A percentile compares a stretch with the other conserved stretches of the same genome.
Evolutionary conservation across 2,888 invertebrate species (phyloP).

Genomic region (Unio pictorum): DNA sequence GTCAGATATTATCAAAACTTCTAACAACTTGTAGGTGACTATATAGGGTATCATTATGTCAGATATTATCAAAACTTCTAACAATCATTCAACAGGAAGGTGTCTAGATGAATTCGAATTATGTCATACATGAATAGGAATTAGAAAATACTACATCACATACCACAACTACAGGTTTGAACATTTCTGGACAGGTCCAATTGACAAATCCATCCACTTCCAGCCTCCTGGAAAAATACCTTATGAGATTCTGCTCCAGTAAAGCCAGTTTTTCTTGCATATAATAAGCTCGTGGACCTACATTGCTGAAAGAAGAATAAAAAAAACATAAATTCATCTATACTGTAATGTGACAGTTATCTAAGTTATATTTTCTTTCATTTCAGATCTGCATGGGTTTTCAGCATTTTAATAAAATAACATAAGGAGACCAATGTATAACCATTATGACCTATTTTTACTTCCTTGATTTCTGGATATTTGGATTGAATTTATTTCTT

Average conservation of each 20-base stretch:
- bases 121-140: too few relatives aligned
- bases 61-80: too few relatives aligned
- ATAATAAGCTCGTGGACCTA: constrained; percentile 14
- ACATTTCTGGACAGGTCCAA: constrained; percentile 14
- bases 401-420: too few relatives aligned
- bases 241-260: constrained; percentile 10
- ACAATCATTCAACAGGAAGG: too few relatives aligned
- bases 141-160: not conserved
- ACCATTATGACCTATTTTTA: not conserved
- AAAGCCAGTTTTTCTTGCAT: constrained; percentile 8
- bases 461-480: constrained; percentile 1
- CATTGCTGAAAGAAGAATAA: constrained; percentile 9
- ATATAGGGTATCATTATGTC: too few relatives aligned
- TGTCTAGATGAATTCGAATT: too few relatives aligned
- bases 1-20: too few relatives aligned
- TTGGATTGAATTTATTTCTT: not conserved
- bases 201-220: constrained; percentile 6
- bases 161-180: constrained; percentile 10
- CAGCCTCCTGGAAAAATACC: constrained; percentile 4
- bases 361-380: too few relatives aligned
- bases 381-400: too few relatives aligned
- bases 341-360: too few relatives aligned
- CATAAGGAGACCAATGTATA: not conserved
- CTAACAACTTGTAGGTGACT: too few relatives aligned
- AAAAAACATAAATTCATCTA: too few relatives aligned